A percentile compares a stretch with the other conserved stretches of the same genome.
Conservation (phyloP, 2,888 invertebrate species). For the Megastigmus dorsalis region DNA sequence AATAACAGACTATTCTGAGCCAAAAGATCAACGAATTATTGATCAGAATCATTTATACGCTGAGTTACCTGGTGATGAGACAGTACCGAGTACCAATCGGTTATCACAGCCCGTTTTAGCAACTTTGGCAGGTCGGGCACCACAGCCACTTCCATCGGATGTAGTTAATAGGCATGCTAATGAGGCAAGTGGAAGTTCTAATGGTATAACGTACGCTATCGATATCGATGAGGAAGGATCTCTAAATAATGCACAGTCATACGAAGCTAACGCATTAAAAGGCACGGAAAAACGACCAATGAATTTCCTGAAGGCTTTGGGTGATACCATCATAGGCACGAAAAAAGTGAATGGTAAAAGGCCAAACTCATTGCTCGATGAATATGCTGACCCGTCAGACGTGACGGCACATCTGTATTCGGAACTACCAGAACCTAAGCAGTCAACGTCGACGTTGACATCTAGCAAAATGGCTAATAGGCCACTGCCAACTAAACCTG, state of each 20-base stretch:
- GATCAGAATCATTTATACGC: slow-evolving; percentile 79
- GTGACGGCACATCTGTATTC: slow-evolving; percentile 77
- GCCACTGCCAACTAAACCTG: slow-evolving; percentile 82
- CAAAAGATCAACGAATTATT: slow-evolving; percentile 68
- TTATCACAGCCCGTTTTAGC: slow-evolving; percentile 66
- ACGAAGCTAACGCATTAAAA: slow-evolving; percentile 2
- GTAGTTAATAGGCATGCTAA: slow-evolving; percentile 65
- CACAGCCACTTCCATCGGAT: slow-evolving; percentile 68
- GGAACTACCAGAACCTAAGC: slow-evolving; percentile 75
- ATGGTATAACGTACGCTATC: slow-evolving; percentile 34
- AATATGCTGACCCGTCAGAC: slow-evolving; percentile 78
- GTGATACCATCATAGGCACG: slow-evolving; percentile 74
- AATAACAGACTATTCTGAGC: slow-evolving; percentile 76
- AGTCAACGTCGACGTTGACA: slow-evolving; percentile 68
- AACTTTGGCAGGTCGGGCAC: slow-evolving; percentile 64
- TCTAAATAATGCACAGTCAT: slow-evolving; percentile 39
- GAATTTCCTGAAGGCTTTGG: slow-evolving; percentile 79
- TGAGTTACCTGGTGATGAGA: slow-evolving; percentile 77
- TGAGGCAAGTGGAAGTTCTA: slow-evolving; percentile 56
- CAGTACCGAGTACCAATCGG: slow-evolving; percentile 73
- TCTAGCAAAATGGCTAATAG: slow-evolving; percentile 80
- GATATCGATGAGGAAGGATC: slow-evolving; percentile 33
- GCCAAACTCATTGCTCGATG: slow-evolving; percentile 73
- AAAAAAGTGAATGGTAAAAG: slow-evolving; percentile 57
- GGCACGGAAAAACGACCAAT: slow-evolving; percentile 70